phyloP scores from a whole-genome alignment of 2,888 invertebrate genomes.

The Papilio gigon region DNA sequence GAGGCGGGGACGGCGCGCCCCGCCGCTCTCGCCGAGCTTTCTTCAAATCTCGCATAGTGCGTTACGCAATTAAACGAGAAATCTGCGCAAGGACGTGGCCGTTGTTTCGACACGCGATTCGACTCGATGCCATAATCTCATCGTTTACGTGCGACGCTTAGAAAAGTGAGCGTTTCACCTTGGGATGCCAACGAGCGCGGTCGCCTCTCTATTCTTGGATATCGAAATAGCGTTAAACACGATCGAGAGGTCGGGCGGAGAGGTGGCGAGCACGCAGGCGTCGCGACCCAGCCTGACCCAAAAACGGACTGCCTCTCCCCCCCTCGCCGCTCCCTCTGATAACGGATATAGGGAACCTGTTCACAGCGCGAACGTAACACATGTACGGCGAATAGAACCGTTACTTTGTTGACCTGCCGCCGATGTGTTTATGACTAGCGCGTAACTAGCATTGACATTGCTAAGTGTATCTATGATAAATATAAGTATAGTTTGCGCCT shows the following conservation, averaged over 20 bases:
- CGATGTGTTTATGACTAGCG: slow-evolving; percentile 41
- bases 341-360: slow-evolving; percentile 76
- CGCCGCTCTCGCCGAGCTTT: slow-evolving; percentile 59
- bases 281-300: slow-evolving; percentile 81
- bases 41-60: slow-evolving; percentile 49
- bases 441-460: slow-evolving; percentile 50
- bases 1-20: slow-evolving; percentile 54
- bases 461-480: slow-evolving; percentile 23
- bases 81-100: slow-evolving; percentile 74
- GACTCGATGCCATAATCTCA: slow-evolving; percentile 74
- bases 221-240: slow-evolving; percentile 70
- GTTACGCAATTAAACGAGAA: slow-evolving; percentile 77
- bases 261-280: slow-evolving; percentile 74
- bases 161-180: slow-evolving; percentile 80
- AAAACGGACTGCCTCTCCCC: slow-evolving; percentile 71
- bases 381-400: slow-evolving; percentile 62
- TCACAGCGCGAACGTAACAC: slow-evolving; percentile 57
- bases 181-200: slow-evolving; percentile 68
- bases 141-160: slow-evolving; percentile 75
- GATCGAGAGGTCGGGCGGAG: slow-evolving; percentile 61
- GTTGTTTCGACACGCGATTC: slow-evolving; percentile 70
- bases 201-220: slow-evolving; percentile 75
- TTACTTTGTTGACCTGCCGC: slow-evolving; percentile 59
- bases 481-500: slow-evolving; percentile 14
- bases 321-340: slow-evolving; percentile 65